Conservation (phyloP, 2,113 vertebrate genomes). For the Dipodomys spectabilis region DNA sequence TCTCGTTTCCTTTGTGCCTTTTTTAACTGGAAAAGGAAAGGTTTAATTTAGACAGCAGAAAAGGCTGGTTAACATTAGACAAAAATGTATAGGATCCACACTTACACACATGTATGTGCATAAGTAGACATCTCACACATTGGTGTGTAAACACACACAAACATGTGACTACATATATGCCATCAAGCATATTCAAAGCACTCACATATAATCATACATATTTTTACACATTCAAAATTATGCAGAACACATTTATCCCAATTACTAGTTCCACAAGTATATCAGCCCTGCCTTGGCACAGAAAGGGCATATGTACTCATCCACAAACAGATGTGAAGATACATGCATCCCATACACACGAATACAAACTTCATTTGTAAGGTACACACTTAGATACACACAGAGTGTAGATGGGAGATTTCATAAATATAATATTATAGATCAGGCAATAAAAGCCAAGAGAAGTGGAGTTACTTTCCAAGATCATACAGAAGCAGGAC, state of each 20-base stretch:
- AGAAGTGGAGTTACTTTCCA: not conserved
- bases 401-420: fast-evolving
- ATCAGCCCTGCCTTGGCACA: not conserved
- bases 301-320: not conserved
- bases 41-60: not conserved
- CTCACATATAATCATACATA: not conserved
- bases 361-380: not conserved
- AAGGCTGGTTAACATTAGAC: not conserved
- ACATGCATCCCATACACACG: fast-evolving
- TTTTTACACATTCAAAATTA: not conserved
- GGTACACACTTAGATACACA: not conserved
- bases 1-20: not conserved
- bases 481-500: not conserved
- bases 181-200: not conserved
- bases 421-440: not conserved
- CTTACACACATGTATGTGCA: not conserved
- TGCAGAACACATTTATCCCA: not conserved
- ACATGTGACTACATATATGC: not conserved
- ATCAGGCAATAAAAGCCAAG: not conserved
- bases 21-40: slow-evolving; percentile 12
- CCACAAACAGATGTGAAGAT: not conserved
- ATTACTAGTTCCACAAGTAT: not conserved
- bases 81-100: not conserved
- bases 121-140: fast-evolving
- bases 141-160: not conserved